phyloP scores from a whole-genome alignment of 2,113 vertebrate species.

The Vombatus ursinus region DNA sequence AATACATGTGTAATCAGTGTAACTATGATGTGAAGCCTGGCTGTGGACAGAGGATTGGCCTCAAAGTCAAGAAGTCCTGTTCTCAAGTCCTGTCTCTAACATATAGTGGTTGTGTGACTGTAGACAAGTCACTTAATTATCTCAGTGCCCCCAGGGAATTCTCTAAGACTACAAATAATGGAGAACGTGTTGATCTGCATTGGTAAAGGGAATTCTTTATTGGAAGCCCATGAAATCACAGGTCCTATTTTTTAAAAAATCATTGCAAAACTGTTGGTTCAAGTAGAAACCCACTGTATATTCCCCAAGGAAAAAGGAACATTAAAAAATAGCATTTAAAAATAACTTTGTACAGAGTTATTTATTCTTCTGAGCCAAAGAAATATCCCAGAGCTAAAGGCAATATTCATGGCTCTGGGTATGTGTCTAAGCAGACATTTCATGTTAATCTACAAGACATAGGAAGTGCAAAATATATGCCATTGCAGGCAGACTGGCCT shows the following conservation, averaged over 20 bases:
- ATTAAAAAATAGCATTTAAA: background rate
- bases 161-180: background rate
- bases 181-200: background rate
- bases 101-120: background rate
- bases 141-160: background rate
- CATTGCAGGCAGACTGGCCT: background rate
- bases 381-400: constrained; percentile 28
- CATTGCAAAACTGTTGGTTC: constrained; percentile 2
- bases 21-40: background rate
- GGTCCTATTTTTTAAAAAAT: background rate
- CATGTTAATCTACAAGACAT: background rate
- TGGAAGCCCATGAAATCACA: background rate
- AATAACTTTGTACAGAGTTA: background rate
- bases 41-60: too few species aligned
- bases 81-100: background rate
- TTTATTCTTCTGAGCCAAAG: background rate
- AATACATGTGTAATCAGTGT: background rate
- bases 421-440: background rate
- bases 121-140: background rate
- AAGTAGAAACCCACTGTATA: background rate
- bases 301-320: background rate
- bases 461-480: constrained; percentile 12
- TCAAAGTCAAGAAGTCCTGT: background rate
- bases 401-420: background rate
- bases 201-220: background rate